Percentiles rank a stretch among this genome's conserved stretches.
These are phyloP conservation scores for Glareola pratincola DNA, from an alignment of 2,113 vertebrate genomes.

Conservation along the genomic window DNA sequence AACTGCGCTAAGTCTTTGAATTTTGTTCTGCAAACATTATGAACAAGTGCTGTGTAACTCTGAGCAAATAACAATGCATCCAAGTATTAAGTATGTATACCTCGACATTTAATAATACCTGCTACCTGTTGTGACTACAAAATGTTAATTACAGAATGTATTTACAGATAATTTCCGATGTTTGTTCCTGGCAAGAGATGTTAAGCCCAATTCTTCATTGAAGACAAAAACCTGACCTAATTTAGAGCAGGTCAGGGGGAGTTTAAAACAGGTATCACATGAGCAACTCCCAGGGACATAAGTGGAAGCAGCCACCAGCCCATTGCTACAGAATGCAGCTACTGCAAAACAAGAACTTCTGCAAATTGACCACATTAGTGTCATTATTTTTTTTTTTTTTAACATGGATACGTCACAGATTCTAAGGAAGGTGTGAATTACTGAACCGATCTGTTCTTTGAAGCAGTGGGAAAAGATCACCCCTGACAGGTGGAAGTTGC, in stretches of 20 bases:
- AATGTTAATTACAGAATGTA: background rate
- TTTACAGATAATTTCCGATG: slow-evolving; percentile 11
- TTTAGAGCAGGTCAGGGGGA: background rate
- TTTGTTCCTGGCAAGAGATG: background rate
- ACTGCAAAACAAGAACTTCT: background rate
- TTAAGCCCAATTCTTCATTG: slow-evolving; percentile 11
- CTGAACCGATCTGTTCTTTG: background rate
- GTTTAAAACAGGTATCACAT: background rate
- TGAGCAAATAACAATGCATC: background rate
- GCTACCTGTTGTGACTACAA: background rate
- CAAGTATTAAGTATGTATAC: background rate
- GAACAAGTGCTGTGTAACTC: background rate
- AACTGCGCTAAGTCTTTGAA: background rate
- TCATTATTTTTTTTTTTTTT: background rate
- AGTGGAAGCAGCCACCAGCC: background rate
- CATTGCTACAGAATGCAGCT: background rate
- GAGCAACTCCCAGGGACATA: background rate
- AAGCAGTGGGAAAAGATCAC: background rate
- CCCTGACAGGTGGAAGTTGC: background rate
- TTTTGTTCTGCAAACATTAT: background rate
- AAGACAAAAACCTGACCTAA: background rate
- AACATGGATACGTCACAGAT: background rate
- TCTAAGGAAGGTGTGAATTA: background rate
- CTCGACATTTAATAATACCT: background rate
- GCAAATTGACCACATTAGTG: background rate